Conservation (phyloP, 1,140 invertebrate genomes). For the Drosophila hydei region DNA sequence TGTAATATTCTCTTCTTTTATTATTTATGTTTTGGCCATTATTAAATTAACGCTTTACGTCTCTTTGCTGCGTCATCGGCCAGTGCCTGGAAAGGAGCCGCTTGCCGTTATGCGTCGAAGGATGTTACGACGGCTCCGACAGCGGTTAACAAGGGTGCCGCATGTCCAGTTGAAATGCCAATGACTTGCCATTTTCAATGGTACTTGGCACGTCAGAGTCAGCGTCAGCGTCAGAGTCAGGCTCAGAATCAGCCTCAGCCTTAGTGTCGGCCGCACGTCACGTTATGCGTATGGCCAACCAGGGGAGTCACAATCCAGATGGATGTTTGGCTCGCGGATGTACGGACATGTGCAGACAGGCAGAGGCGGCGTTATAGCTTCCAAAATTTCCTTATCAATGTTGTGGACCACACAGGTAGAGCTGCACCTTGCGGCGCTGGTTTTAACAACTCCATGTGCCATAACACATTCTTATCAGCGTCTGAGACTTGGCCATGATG, state of each 20-base stretch:
- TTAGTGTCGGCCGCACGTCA: constrained; percentile 43
- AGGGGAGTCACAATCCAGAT: constrained; percentile 21
- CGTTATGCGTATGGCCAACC: constrained; percentile 62
- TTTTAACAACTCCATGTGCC: constrained; percentile 71
- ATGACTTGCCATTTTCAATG: constrained; percentile 80
- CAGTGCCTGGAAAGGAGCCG: constrained; percentile 33
- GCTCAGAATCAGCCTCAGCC: constrained; percentile 16
- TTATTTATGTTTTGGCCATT: constrained; percentile 62
- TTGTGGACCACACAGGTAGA: constrained; percentile 65
- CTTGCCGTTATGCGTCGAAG: constrained; percentile 79
- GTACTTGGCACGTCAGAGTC: constrained; percentile 66
- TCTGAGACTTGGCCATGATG: constrained; percentile 46
- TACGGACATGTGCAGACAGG: constrained; percentile 8
- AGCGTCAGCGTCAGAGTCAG: constrained; percentile 36
- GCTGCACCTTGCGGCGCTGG: constrained; percentile 66
- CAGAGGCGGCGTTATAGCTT: constrained; percentile 15
- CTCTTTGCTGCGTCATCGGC: constrained; percentile 63
- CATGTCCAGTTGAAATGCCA: constrained; percentile 81
- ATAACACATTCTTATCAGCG: constrained; percentile 71
- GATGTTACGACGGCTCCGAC: constrained; percentile 69
- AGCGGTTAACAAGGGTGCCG: constrained; percentile 75
- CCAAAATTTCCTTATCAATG: constrained; percentile 74
- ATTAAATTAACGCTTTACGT: constrained; percentile 75
- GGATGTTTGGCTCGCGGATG: constrained; percentile 32
- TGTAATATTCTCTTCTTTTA: constrained; percentile 18